Evolutionary conservation across 2,888 invertebrate genomes (phyloP).

Genomic region (Himalopsyche anomala): DNA sequence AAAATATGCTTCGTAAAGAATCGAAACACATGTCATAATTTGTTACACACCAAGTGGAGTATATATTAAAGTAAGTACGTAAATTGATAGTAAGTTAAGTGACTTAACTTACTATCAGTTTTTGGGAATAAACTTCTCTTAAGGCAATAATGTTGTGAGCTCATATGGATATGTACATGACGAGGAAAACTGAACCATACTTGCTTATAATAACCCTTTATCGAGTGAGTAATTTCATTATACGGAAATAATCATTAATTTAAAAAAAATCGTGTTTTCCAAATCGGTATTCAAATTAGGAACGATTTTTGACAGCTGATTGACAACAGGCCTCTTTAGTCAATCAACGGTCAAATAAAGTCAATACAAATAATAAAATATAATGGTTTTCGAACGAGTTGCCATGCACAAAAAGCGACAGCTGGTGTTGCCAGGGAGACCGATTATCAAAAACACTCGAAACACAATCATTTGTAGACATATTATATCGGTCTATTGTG

Average conservation of each 20-base stretch:
- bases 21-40: too few relatives aligned
- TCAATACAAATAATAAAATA: constrained; percentile 6
- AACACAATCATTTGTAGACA: constrained; percentile 8
- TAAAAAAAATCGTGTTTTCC: not conserved
- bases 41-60: too few relatives aligned
- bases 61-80: too few relatives aligned
- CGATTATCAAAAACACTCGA: constrained; percentile 34
- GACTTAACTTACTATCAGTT: not conserved
- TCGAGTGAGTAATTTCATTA: not conserved
- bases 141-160: not conserved
- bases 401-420: constrained; percentile 26
- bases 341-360: constrained; percentile 26
- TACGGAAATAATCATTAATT: not conserved
- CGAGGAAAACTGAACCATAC: not conserved
- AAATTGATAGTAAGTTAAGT: too few relatives aligned
- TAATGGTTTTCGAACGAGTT: constrained; percentile 20
- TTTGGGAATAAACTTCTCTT: not conserved
- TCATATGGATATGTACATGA: not conserved
- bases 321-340: constrained; percentile 16
- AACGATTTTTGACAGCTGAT: not conserved
- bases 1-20: too few relatives aligned
- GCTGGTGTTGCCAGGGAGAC: constrained; percentile 29
- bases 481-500: constrained; percentile 26
- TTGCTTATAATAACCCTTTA: not conserved
- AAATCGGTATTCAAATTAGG: not conserved